Conservation (phyloP, 2,113 vertebrate genomes). For the Oncorhynchus mykiss region DNA sequence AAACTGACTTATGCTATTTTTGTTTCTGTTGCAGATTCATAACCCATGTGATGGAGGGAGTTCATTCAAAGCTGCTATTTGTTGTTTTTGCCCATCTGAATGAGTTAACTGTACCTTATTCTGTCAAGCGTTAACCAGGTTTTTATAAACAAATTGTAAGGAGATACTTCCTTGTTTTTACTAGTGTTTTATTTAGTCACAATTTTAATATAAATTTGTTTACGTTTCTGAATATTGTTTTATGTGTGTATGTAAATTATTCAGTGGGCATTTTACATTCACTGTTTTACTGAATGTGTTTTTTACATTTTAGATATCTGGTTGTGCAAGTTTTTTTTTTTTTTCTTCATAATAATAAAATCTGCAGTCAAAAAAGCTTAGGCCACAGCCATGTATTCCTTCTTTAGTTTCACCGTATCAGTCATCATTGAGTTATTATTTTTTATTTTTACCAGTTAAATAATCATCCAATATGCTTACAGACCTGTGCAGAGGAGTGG, state of each 20-base stretch:
- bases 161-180: slow-evolving; percentile 5
- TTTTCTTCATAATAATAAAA: not conserved
- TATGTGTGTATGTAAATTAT: slow-evolving; percentile 13
- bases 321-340: not conserved
- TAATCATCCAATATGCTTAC: not conserved
- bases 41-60: not conserved
- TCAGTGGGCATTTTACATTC: slow-evolving; percentile 1
- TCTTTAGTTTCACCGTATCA: not conserved
- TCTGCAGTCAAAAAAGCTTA: not conserved
- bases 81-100: not conserved
- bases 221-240: not conserved
- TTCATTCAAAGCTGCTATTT: slow-evolving; percentile 11
- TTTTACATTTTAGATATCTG: slow-evolving; percentile 4
- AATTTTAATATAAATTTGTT: slow-evolving; percentile 10
- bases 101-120: not conserved
- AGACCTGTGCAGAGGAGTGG: not conserved
- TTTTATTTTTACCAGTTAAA: not conserved
- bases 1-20: not conserved
- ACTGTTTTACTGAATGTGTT: slow-evolving; percentile 9
- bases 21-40: slow-evolving; percentile 17
- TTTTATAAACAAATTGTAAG: not conserved
- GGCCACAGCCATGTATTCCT: not conserved
- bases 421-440: not conserved
- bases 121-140: not conserved
- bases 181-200: not conserved